Base-by-base conservation (phyloP, 35 echinoderm and acorn worm genomes). In the Hemicentrotus pulcherrimus region DNA sequence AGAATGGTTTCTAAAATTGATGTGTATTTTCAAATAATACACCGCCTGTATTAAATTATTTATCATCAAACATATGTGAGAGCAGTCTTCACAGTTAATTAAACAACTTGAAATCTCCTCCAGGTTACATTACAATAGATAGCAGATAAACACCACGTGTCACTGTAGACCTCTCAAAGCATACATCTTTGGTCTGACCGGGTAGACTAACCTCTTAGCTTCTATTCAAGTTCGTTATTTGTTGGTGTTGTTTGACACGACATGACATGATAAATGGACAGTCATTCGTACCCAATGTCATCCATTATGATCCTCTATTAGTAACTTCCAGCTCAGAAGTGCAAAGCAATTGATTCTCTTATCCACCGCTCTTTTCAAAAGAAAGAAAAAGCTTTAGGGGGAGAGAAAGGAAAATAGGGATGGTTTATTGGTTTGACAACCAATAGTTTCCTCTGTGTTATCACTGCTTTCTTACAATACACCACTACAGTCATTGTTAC, bases 341-440 rank as follows among this genome's bases (percentile, higher is more conserved):
- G 88, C 88, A 90, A 90, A 78, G 32, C 46, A 47, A 33, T 90
- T 47, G 88, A 90, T 90, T 90, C 88, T 90, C 88, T 90, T 47
- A 45, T 90, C 32, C 88, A 30, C 31, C 88, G 12, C 88, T 90
- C 88, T 90, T 90, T 33, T 47, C 32, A 90, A 90, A 33, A 90
- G 88, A 90, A 47, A n/a, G 16, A 65, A 78, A 78, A 78, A 78
- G 65, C 24, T 78, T 28, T n/a, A 28, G 65, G 4, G 32, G 32
- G 88, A 90, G 32, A 90, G 88, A 90, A 32, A 30, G 88, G 32
- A 90, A 47, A 90, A 90, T 90, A 90, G 88, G 32, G 88, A 90
- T 90, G 46, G 88, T 90, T 90, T 90, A 90, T 90, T 47, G 88
- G 88, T 90, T 90, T 90, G 88, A 90, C 88, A 90, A 90, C 32